A percentile compares a stretch with the other conserved stretches of the same genome.
Conservation (phyloP, 2,113 vertebrate genomes). For the Megalops atlanticus region DNA sequence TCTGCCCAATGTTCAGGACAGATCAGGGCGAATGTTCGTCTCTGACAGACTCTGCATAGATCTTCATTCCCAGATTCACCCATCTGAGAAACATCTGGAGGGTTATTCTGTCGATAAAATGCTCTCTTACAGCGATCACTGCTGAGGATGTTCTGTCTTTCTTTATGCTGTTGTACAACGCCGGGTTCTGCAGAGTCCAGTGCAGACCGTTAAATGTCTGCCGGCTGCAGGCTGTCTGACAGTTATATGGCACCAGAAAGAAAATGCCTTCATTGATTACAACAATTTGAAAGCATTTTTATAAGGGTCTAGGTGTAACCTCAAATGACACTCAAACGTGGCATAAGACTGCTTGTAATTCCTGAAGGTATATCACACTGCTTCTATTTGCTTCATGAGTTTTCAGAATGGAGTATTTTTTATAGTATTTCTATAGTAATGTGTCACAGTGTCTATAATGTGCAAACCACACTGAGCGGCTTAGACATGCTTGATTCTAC, state of each 20-base stretch:
- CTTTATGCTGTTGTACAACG: slow-evolving; percentile 55
- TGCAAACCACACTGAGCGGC: too few species aligned
- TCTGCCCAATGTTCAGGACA: slow-evolving; percentile 82
- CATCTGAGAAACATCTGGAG: slow-evolving; percentile 87
- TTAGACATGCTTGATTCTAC: not conserved
- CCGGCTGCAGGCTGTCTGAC: slow-evolving; percentile 10
- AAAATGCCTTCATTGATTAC: not conserved
- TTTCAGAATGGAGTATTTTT: not conserved
- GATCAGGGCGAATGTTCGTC: slow-evolving; percentile 76
- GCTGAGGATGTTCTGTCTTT: slow-evolving; percentile 50
- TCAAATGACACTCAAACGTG: not conserved
- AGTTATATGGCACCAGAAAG: not conserved
- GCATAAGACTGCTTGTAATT: too few species aligned
- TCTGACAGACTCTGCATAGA: slow-evolving; percentile 81
- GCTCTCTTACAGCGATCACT: slow-evolving; percentile 62
- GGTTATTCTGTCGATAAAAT: slow-evolving; percentile 71
- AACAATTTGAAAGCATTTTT: not conserved
- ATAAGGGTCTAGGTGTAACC: not conserved
- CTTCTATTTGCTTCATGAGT: too few species aligned
- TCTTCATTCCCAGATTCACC: slow-evolving; percentile 74
- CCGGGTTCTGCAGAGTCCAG: slow-evolving; percentile 40
- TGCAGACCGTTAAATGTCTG: slow-evolving; percentile 19
- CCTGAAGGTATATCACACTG: too few species aligned
- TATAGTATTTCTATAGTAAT: not conserved
- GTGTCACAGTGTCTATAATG: not conserved